Percentiles rank a stretch among this genome's conserved stretches.
These are phyloP conservation scores for Sarotherodon lohbergeri DNA, from an alignment of 2,113 vertebrate genomes.

Conservation along the genomic window DNA sequence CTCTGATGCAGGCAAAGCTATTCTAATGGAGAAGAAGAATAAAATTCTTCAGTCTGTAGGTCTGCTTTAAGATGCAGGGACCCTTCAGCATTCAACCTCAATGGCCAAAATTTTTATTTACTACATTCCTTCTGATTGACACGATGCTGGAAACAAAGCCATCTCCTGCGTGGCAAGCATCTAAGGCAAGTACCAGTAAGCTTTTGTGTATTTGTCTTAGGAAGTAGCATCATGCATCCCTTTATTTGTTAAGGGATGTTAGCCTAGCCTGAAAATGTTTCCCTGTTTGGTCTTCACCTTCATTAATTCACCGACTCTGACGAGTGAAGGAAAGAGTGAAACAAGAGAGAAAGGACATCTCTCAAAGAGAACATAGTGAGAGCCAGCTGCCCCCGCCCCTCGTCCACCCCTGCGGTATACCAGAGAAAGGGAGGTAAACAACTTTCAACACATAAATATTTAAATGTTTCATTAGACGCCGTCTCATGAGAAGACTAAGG, in stretches of 20 bases:
- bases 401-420: not conserved
- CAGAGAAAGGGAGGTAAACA: constrained; percentile 48
- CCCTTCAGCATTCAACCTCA: not conserved
- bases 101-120: not conserved
- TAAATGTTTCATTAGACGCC: constrained; percentile 71
- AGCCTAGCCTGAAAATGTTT: not conserved
- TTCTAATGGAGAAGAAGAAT: not conserved
- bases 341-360: constrained; percentile 21
- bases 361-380: constrained; percentile 9
- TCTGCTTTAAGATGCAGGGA: not conserved
- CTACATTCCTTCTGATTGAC: not conserved
- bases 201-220: not conserved
- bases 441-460: constrained; percentile 69
- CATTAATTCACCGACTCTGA: constrained; percentile 41
- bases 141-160: not conserved
- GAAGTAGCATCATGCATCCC: not conserved
- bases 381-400: not conserved
- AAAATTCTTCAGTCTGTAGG: not conserved
- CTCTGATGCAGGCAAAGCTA: not conserved
- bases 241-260: not conserved
- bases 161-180: not conserved
- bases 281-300: constrained; percentile 8
- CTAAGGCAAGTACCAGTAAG: not conserved
- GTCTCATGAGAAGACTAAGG: constrained; percentile 49
- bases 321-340: constrained; percentile 10